Evolutionary conservation across 2,113 vertebrate species (phyloP).

Genomic region (Catharus minimus): DNA sequence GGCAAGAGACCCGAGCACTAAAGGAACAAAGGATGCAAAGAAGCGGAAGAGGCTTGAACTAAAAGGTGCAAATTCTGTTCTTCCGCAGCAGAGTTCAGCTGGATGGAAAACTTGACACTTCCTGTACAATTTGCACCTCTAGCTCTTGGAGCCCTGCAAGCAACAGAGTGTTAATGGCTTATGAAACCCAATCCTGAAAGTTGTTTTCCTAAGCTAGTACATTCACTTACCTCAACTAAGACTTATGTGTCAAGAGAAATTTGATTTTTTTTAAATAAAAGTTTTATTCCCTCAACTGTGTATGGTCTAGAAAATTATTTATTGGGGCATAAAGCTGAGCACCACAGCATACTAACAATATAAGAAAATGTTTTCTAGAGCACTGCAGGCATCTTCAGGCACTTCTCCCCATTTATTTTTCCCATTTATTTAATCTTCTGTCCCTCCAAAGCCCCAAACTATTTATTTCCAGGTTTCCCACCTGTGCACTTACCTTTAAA

Average conservation of each 20-base stretch:
- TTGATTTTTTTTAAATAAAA: conserved; percentile 49
- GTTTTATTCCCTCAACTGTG: conserved; percentile 1
- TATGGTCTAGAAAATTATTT: neutral
- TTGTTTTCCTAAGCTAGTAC: conserved; percentile 42
- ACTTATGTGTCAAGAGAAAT: conserved; percentile 21
- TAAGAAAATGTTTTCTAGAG: neutral
- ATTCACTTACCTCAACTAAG: conserved; percentile 55
- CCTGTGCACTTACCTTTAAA: neutral
- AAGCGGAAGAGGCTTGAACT: neutral
- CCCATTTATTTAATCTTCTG: neutral
- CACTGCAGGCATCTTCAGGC: neutral
- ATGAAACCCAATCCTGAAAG: neutral
- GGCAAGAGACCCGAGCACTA: neutral
- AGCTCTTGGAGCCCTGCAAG: neutral
- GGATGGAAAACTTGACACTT: neutral
- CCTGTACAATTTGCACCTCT: neutral
- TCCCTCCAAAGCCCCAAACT: neutral
- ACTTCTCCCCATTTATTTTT: neutral
- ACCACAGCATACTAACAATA: neutral
- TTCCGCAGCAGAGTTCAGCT: neutral
- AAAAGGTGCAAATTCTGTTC: neutral
- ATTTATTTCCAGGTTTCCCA: neutral
- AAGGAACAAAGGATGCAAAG: neutral
- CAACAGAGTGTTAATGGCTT: neutral
- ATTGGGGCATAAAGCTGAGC: neutral